phyloP scores from a whole-genome alignment of 1,140 invertebrate species.

The Chrysoperla carnea region DNA sequence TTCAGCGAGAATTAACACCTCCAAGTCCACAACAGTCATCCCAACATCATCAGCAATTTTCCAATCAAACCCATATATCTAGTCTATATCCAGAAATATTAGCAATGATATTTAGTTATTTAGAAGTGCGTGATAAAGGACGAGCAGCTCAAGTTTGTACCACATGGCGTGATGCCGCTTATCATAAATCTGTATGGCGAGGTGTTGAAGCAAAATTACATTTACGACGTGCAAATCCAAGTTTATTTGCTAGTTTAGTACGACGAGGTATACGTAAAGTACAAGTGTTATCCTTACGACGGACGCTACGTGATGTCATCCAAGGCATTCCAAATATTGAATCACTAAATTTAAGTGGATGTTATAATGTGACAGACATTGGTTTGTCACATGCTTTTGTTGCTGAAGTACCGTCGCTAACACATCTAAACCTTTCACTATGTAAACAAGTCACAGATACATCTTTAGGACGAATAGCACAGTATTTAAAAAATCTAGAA shows the following conservation, averaged over 20 bases:
- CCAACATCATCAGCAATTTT: slow-evolving; percentile 18
- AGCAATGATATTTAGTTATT: slow-evolving; percentile 77
- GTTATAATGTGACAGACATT: slow-evolving; percentile 74
- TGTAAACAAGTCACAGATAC: slow-evolving; percentile 90
- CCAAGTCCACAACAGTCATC: slow-evolving; percentile 11
- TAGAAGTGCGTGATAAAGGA: slow-evolving; percentile 76
- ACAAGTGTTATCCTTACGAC: slow-evolving; percentile 71
- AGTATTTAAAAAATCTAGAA: slow-evolving; percentile 74
- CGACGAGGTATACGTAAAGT: slow-evolving; percentile 72
- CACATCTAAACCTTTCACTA: slow-evolving; percentile 68
- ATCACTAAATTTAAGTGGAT: slow-evolving; percentile 78
- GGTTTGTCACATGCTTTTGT: slow-evolving; percentile 68
- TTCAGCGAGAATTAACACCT: slow-evolving; percentile 32
- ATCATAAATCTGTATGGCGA: slow-evolving; percentile 81
- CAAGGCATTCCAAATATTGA: slow-evolving; percentile 71
- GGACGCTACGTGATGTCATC: slow-evolving; percentile 73
- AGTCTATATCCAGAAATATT: slow-evolving; percentile 83
- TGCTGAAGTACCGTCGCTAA: slow-evolving; percentile 51
- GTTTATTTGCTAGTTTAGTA: slow-evolving; percentile 70
- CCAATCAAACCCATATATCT: slow-evolving; percentile 59
- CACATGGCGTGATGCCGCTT: slow-evolving; percentile 80
- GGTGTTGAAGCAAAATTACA: slow-evolving; percentile 83
- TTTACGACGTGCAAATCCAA: slow-evolving; percentile 61
- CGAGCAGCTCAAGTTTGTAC: slow-evolving; percentile 78
- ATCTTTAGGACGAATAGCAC: slow-evolving; percentile 63